Conservation (phyloP, 2,797 vertebrate genomes). For the Coluber constrictor region DNA sequence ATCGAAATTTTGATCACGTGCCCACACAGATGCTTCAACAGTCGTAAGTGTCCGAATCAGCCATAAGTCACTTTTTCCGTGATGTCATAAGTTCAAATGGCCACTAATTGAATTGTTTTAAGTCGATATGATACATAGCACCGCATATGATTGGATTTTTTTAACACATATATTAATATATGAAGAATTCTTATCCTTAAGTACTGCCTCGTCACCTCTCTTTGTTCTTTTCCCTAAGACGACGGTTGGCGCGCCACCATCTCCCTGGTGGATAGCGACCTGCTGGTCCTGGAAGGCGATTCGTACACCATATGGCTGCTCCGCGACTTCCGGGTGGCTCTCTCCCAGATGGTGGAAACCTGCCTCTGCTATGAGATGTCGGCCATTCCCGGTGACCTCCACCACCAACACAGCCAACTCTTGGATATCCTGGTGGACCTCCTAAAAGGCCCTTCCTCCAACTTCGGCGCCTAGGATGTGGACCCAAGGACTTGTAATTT, state of each 20-base stretch:
- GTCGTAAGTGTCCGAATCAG: neutral
- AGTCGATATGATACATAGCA: neutral
- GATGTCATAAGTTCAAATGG: neutral
- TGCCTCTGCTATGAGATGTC: conserved; percentile 76
- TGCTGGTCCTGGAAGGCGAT: conserved; percentile 83
- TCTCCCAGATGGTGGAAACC: conserved; percentile 87
- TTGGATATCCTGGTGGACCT: conserved; percentile 84
- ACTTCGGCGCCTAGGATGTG: conserved; percentile 65
- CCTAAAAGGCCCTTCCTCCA: conserved; percentile 78
- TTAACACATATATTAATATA: too few relatives aligned
- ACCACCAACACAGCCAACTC: conserved; percentile 81
- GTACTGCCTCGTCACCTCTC: neutral
- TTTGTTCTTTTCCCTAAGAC: conserved; percentile 63
- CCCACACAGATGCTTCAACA: too few relatives aligned
- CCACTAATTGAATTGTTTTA: neutral
- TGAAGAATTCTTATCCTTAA: neutral
- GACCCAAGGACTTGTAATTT: conserved; percentile 70
- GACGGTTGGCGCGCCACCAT: conserved; percentile 78
- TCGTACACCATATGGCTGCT: conserved; percentile 81
- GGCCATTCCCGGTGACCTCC: conserved; percentile 49
- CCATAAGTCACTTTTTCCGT: neutral
- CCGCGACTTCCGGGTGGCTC: conserved; percentile 82
- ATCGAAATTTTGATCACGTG: neutral
- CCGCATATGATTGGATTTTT: too few relatives aligned
- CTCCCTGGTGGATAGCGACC: conserved; percentile 76